These are phyloP conservation scores for Scrobipalpa costella DNA, from an alignment of 2,888 invertebrate genomes.

Conservation along the genomic window DNA sequence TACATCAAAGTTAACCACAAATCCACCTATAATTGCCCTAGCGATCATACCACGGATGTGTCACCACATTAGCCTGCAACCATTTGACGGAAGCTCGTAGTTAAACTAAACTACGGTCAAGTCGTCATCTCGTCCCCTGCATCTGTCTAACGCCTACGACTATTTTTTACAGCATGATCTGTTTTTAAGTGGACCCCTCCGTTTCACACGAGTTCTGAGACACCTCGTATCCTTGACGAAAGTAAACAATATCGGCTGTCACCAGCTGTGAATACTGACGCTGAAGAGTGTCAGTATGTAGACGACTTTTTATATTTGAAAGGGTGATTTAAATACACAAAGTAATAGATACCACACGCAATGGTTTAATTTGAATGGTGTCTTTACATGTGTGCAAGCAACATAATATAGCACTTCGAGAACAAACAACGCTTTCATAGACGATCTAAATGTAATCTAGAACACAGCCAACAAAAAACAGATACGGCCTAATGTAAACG, in stretches of 20 bases:
- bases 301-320: constrained; percentile 21
- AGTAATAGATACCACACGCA: constrained; percentile 19
- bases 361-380: not conserved
- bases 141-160: constrained; percentile 66
- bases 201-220: constrained; percentile 58
- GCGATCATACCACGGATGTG: constrained; percentile 37
- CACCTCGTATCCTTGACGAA: constrained; percentile 53
- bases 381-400: not conserved
- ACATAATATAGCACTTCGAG: too few relatives aligned
- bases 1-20: constrained; percentile 20
- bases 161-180: constrained; percentile 57
- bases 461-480: constrained; percentile 11
- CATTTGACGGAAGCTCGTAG: constrained; percentile 69
- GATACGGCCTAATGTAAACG: not conserved
- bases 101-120: constrained; percentile 74
- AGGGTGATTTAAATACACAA: constrained; percentile 10
- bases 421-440: not conserved
- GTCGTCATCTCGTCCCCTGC: constrained; percentile 67
- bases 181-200: constrained; percentile 62
- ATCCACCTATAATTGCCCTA: constrained; percentile 21
- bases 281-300: constrained; percentile 34
- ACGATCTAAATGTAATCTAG: constrained; percentile 5
- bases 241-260: constrained; percentile 54
- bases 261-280: constrained; percentile 37
- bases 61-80: constrained; percentile 48